phyloP scores from a whole-genome alignment of 2,797 vertebrate species.

The Malacoraja senta region DNA sequence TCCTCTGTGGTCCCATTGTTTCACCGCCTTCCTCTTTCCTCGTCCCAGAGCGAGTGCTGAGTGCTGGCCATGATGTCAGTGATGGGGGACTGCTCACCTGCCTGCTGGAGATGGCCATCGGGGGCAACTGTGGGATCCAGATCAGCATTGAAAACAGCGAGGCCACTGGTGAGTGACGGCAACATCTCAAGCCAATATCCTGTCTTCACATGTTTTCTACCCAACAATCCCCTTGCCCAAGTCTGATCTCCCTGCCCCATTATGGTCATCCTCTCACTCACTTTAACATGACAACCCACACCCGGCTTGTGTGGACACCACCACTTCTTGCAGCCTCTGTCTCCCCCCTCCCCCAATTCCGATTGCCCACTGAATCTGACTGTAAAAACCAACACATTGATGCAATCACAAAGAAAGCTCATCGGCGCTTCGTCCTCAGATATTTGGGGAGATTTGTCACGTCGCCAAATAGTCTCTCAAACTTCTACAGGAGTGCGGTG shows the following conservation, averaged over 20 bases:
- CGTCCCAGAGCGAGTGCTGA: conserved; percentile 62
- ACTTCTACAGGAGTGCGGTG: no score
- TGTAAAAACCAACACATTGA: neutral
- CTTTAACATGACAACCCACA: no score
- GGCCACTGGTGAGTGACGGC: conserved; percentile 46
- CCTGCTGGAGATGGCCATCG: conserved; percentile 84
- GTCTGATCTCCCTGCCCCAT: neutral
- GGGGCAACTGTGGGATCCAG: conserved; percentile 77
- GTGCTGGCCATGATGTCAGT: conserved; percentile 83
- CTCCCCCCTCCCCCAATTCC: no score
- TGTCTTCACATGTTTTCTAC: no score
- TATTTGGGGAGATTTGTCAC: no score
- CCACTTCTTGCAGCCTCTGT: neutral
- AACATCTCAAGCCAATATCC: no score
- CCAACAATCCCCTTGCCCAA: neutral
- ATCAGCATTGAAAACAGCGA: conserved; percentile 53
- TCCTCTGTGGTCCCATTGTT: no score
- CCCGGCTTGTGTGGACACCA: no score
- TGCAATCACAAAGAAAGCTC: no score
- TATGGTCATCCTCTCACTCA: neutral
- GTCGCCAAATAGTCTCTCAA: no score
- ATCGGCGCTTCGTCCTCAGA: no score
- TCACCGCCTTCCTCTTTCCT: neutral
- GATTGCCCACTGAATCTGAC: neutral
- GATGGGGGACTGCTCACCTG: conserved; percentile 81